Conservation (phyloP, 2,797 vertebrate genomes). For the Gymnoscopelus microlampas region DNA sequence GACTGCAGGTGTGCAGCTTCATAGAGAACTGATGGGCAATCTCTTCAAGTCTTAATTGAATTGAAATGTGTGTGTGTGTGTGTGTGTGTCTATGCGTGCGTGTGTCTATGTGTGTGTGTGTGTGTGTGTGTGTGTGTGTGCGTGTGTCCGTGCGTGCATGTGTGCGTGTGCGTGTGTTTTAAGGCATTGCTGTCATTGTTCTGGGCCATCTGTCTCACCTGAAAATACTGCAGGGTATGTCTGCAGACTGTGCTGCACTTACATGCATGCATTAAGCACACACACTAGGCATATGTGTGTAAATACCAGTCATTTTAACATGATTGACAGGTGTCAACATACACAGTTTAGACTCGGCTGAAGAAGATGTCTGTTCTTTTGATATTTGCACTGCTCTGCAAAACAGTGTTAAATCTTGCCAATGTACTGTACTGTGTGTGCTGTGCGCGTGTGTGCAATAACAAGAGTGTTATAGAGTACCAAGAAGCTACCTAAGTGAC, state of each 20-base stretch:
- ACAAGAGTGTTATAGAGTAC: no score
- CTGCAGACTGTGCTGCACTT: conserved; percentile 70
- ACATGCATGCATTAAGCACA: conserved; percentile 67
- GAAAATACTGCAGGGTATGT: conserved; percentile 67
- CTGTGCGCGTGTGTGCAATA: no score
- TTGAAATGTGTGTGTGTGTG: conserved; percentile 37
- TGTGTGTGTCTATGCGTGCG: conserved; percentile 32
- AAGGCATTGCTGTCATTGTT: conserved; percentile 38
- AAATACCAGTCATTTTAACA: conserved; percentile 5
- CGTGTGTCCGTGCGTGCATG: background rate
- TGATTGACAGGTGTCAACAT: no score
- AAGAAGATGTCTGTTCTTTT: conserved; percentile 30
- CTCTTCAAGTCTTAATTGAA: conserved; percentile 33
- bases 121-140: conserved; percentile 18
- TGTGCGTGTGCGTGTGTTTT: conserved; percentile 10
- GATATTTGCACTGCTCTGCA: conserved; percentile 25
- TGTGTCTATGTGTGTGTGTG: conserved; percentile 31
- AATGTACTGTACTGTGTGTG: conserved; percentile 38
- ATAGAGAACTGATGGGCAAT: conserved; percentile 36
- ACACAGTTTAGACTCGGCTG: no score
- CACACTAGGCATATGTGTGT: conserved; percentile 31
- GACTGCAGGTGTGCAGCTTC: conserved; percentile 32
- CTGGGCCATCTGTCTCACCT: conserved; percentile 44
- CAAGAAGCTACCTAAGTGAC: no score
- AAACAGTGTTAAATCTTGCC: conserved; percentile 43